Evolutionary conservation across 2,888 invertebrate species (phyloP).

Genomic region (Limenitis camilla): DNA sequence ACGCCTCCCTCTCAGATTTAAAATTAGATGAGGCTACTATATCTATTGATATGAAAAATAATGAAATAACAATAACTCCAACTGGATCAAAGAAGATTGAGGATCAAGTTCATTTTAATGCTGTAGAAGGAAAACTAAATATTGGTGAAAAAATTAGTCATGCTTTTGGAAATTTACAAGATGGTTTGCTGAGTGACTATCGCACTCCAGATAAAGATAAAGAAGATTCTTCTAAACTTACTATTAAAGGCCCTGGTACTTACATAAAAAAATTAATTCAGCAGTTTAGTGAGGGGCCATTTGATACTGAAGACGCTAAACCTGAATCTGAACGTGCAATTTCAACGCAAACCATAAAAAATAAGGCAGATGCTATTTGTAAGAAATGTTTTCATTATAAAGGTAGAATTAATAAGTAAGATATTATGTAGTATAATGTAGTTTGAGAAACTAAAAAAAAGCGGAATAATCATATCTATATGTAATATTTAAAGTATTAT

Average conservation of each 20-base stretch:
- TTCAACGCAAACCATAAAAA: slow-evolving; percentile 52
- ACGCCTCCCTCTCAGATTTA: slow-evolving; percentile 59
- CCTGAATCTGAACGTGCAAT: slow-evolving; percentile 55
- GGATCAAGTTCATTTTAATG: slow-evolving; percentile 40
- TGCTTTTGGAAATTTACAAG: slow-evolving; percentile 58
- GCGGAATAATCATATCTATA: not conserved
- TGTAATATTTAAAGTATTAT: too few relatives aligned
- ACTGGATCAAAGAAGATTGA: slow-evolving; percentile 47
- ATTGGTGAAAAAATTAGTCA: slow-evolving; percentile 54
- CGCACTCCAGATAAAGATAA: slow-evolving; percentile 34
- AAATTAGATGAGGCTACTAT: slow-evolving; percentile 58
- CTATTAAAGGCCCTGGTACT: slow-evolving; percentile 62
- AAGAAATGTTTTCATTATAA: slow-evolving; percentile 71
- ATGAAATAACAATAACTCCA: slow-evolving; percentile 62
- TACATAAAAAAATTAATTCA: slow-evolving; percentile 68
- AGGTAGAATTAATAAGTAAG: slow-evolving; percentile 52
- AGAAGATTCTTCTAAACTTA: slow-evolving; percentile 46
- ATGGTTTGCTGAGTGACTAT: slow-evolving; percentile 37
- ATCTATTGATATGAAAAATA: slow-evolving; percentile 58
- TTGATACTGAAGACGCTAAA: slow-evolving; percentile 54
- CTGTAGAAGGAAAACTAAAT: slow-evolving; percentile 53
- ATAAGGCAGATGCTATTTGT: slow-evolving; percentile 66
- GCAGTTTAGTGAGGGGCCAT: slow-evolving; percentile 66
- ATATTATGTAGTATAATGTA: too few relatives aligned
- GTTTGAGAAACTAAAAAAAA: too few relatives aligned